Conservation (phyloP, 2,113 vertebrate genomes). For the Noctilio leporinus region DNA sequence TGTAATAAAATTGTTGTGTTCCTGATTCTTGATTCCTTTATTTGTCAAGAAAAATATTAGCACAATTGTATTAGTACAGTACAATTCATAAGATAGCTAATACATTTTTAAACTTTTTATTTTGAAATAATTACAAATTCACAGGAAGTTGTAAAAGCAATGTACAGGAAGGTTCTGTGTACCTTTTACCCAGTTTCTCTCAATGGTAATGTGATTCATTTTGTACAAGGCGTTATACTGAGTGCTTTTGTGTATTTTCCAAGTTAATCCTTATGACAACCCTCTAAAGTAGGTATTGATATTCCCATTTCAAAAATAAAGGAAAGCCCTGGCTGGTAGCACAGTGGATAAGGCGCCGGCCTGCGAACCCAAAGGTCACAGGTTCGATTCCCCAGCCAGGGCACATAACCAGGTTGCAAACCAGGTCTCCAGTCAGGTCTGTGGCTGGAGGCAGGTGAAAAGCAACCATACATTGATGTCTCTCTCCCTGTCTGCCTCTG, state of each 20-base stretch:
- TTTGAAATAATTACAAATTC: constrained; percentile 41
- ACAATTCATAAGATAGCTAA: not conserved
- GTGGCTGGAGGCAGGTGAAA: too few species aligned
- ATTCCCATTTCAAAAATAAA: not conserved
- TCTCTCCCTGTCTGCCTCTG: too few species aligned
- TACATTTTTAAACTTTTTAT: not conserved
- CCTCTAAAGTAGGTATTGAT: not conserved
- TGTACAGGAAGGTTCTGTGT: not conserved
- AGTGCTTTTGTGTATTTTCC: not conserved
- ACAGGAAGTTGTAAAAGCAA: constrained; percentile 10
- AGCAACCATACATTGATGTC: too few species aligned
- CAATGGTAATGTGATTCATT: not conserved
- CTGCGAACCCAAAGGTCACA: too few species aligned
- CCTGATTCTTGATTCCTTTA: not conserved
- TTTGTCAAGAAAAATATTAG: not conserved
- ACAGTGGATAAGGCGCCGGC: too few species aligned
- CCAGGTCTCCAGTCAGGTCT: too few species aligned
- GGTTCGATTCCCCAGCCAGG: too few species aligned
- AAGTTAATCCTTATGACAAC: not conserved
- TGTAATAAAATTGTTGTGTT: not conserved
- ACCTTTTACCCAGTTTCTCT: not conserved
- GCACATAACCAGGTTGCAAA: too few species aligned
- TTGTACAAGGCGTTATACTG: not conserved
- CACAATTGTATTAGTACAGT: not conserved
- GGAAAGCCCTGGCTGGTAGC: too few species aligned